phyloP scores from a whole-genome alignment of 2,888 invertebrate genomes.

The Tenthredo distinguenda region DNA sequence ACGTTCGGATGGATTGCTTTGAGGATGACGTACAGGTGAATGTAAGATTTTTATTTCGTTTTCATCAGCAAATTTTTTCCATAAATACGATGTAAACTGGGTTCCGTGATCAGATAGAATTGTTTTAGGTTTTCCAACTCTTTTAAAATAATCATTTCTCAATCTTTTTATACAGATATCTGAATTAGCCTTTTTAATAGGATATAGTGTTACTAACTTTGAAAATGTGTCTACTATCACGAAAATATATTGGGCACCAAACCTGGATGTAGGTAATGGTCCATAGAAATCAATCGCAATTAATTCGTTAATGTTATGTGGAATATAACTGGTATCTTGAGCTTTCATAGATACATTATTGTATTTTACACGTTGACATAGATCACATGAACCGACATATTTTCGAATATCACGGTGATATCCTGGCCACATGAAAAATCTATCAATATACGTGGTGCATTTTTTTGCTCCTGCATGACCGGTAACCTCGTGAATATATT shows the following conservation, averaged over 20 bases:
- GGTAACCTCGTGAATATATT: background rate
- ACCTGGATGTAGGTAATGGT: constrained; percentile 5
- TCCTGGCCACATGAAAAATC: constrained; percentile 53
- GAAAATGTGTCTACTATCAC: constrained; percentile 62
- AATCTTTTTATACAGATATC: constrained; percentile 51
- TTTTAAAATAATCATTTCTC: constrained; percentile 31
- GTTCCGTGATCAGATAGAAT: constrained; percentile 60
- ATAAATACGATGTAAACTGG: constrained; percentile 58
- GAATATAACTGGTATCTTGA: background rate
- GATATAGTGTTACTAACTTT: constrained; percentile 62
- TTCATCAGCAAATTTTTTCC: constrained; percentile 42
- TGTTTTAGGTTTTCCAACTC: constrained; percentile 43
- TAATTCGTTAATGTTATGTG: background rate
- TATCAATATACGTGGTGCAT: constrained; percentile 39
- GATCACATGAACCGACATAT: constrained; percentile 54
- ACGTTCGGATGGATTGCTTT: constrained; percentile 53
- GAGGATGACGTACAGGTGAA: constrained; percentile 55
- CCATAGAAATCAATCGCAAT: background rate
- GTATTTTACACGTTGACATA: constrained; percentile 58
- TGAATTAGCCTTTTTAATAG: constrained; percentile 59
- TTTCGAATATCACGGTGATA: constrained; percentile 41
- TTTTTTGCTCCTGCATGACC: constrained; percentile 54
- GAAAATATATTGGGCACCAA: constrained; percentile 59
- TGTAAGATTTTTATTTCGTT: background rate
- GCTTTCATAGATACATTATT: background rate